These are phyloP conservation scores for Sceloporus tristichus DNA, from an alignment of 2,113 vertebrate species.

Conservation along the genomic window DNA sequence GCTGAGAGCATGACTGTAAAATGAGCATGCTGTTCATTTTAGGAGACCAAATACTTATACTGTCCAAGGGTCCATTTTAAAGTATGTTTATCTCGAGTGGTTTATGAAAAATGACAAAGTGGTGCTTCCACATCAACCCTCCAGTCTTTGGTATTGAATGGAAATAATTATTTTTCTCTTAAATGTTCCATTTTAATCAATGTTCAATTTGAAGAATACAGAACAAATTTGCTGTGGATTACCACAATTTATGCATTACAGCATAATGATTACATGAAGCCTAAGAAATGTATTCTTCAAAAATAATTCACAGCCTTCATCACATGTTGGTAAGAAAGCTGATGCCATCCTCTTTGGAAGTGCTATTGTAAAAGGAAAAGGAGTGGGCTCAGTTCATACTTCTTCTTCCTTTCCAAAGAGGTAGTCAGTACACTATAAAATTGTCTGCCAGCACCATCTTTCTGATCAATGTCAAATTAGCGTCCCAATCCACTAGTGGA, in stretches of 20 bases:
- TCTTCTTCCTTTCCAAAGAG: background rate
- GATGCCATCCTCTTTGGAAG: background rate
- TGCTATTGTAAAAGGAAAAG: background rate
- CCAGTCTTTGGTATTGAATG: background rate
- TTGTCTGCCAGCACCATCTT: background rate
- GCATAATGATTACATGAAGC: background rate
- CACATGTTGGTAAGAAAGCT: background rate
- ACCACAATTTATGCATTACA: background rate
- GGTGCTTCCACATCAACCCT: background rate
- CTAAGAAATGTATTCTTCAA: background rate
- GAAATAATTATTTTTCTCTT: background rate
- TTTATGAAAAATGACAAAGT: constrained; percentile 20
- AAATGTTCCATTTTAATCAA: background rate
- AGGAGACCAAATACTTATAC: constrained; percentile 40
- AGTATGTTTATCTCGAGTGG: constrained; percentile 50
- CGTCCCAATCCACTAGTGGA: background rate
- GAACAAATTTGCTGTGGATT: background rate
- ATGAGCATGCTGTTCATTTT: constrained; percentile 46
- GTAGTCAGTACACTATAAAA: too few species aligned
- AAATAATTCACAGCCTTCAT: background rate
- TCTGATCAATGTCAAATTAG: background rate
- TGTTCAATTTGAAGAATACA: background rate
- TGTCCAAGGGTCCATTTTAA: constrained; percentile 56
- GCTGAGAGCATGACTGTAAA: constrained; percentile 40
- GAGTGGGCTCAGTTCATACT: background rate